Evolutionary conservation across 2,113 vertebrate species (phyloP).

Genomic region (Phycodurus eques): DNA sequence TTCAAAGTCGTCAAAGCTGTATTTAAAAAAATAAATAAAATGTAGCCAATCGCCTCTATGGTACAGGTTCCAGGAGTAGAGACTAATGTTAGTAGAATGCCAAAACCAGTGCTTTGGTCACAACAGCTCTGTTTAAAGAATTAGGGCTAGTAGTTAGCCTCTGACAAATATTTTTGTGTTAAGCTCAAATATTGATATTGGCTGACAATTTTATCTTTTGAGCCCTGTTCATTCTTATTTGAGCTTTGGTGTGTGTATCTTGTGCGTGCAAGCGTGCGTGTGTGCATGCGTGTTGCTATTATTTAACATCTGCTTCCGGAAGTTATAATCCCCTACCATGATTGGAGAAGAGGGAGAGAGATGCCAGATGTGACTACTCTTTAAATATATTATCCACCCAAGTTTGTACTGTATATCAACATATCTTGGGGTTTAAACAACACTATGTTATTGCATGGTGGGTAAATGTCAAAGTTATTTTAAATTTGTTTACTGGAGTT

Average conservation of each 20-base stretch:
- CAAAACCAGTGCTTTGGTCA: neutral
- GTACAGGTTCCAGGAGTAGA: too few relatives aligned
- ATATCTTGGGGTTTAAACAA: neutral
- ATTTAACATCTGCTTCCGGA: slow-evolving; percentile 29
- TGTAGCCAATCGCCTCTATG: too few relatives aligned
- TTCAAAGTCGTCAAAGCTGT: too few relatives aligned
- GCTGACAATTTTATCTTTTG: neutral
- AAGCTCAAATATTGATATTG: neutral
- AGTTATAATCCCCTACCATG: slow-evolving; percentile 35
- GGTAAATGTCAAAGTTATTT: slow-evolving; percentile 1
- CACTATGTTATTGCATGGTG: neutral
- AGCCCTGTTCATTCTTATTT: neutral
- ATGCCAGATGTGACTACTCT: slow-evolving; percentile 10
- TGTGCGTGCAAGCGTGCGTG: neutral
- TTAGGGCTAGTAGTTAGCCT: neutral
- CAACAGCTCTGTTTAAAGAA: too few relatives aligned
- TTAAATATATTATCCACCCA: slow-evolving; percentile 23
- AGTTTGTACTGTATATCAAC: slow-evolving; percentile 19
- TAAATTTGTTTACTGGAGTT: neutral
- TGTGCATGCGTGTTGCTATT: slow-evolving; percentile 18
- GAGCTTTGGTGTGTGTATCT: neutral
- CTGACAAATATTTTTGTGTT: neutral
- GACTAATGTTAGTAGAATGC: neutral
- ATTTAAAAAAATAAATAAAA: too few relatives aligned
- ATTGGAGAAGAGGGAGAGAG: slow-evolving; percentile 11